Base-by-base conservation (phyloP, 2,113 vertebrate species). In the Pterocles gutturalis region DNA sequence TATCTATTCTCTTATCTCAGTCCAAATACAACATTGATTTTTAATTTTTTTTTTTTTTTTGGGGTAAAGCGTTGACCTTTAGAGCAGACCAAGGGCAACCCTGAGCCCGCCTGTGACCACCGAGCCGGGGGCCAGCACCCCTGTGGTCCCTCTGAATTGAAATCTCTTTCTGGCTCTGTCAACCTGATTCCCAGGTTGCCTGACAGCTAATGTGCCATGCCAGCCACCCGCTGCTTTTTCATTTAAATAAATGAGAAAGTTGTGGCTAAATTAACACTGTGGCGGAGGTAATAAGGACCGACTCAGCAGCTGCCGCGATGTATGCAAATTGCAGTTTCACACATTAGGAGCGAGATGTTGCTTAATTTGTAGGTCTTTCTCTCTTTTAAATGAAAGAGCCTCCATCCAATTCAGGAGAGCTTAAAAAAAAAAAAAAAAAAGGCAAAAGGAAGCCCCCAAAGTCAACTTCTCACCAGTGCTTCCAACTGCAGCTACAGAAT, bases 221-320 rank as follows among this genome's bases (percentile, higher is more conserved):
- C 89, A 96, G 89, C 85, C 92, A 51, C 96, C 97, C 46, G 51
- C 91, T 96, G 95, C 78, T 93, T 97, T 96, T 93, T 93, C 97
- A 97, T 97, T 97, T 96, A 95, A 96, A 96, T 96, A 94, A 97
- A 96, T 97, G 96, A 94, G 93, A 95, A 97, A 96, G 93, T 93
- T 96, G 87, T 79, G 79, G 95, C 92, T 95, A 96, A 97, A 97
- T 97, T 97, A 97, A 91, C 96, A 93, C 95, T 95, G 90, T 93
- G 90, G 93, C 25, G 1, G 96, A 95, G 94, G 91, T 87, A 97
- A 95, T 96, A 96, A 96, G 96, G 91, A 91, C 84, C 58, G 13
- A 80, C 90, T 58, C 93, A 96, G 96, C 95, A 97, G 93, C 91
- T 97, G 91, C 85, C 48, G 22, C 75, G 94, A 89, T 93, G 55